Conservation (phyloP, 2,888 invertebrate genomes). For the Ornithoptera priamus region DNA sequence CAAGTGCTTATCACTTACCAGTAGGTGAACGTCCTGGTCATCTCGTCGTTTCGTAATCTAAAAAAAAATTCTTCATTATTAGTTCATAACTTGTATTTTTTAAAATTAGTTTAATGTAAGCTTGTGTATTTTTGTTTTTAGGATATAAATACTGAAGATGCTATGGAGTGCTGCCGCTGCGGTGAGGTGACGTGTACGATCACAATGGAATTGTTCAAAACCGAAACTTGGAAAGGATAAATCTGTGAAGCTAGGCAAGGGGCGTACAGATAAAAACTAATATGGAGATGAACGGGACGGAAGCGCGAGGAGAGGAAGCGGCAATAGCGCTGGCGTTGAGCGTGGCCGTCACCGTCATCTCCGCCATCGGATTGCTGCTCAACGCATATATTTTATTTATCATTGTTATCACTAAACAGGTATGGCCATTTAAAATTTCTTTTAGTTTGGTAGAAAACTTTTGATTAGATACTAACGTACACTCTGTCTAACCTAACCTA, state of each 20-base stretch:
- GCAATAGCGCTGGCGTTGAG: constrained; percentile 84
- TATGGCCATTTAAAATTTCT: constrained; percentile 42
- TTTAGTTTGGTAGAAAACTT: too few species aligned
- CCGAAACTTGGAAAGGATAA: constrained; percentile 49
- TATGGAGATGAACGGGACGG: constrained; percentile 74
- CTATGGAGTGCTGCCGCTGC: constrained; percentile 71
- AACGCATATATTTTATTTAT: constrained; percentile 87
- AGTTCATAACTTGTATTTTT: too few species aligned
- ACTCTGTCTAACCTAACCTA: too few species aligned
- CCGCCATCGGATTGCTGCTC: constrained; percentile 85
- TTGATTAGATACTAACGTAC: too few species aligned
- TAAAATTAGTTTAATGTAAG: too few species aligned
- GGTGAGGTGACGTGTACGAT: constrained; percentile 61
- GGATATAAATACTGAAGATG: constrained; percentile 55
- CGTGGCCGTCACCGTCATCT: constrained; percentile 84
- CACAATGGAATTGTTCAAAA: constrained; percentile 37
- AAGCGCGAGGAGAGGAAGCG: constrained; percentile 68
- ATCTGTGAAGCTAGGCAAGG: constrained; percentile 37
- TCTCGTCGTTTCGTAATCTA: too few species aligned
- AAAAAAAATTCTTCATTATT: too few species aligned
- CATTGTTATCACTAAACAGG: constrained; percentile 86
- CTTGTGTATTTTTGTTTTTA: constrained; percentile 38
- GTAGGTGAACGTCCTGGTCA: too few species aligned
- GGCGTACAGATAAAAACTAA: constrained; percentile 42
- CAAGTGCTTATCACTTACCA: too few species aligned